phyloP scores from a whole-genome alignment of 2,888 invertebrate genomes.

The Peribatodes rhomboidaria region DNA sequence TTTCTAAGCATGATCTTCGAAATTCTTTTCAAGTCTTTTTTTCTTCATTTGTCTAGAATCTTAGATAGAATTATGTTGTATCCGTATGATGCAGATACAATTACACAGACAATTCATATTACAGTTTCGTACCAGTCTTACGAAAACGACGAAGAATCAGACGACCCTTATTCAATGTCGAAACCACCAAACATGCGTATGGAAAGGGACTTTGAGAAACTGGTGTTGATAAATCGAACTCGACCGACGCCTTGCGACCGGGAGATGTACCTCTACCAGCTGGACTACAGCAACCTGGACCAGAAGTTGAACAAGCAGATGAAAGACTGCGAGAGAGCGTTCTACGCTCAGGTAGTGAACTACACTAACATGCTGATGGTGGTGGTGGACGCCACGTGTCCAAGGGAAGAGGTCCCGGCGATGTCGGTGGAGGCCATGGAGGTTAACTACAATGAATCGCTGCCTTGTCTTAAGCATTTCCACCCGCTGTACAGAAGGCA shows the following conservation, averaged over 20 bases:
- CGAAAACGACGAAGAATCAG: slow-evolving; percentile 82
- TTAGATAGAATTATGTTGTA: not conserved
- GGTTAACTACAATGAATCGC: slow-evolving; percentile 86
- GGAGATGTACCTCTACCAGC: slow-evolving; percentile 87
- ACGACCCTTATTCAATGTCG: slow-evolving; percentile 67
- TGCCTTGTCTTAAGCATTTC: slow-evolving; percentile 87
- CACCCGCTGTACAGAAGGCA: slow-evolving; percentile 88
- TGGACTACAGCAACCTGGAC: slow-evolving; percentile 79
- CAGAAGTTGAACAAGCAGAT: slow-evolving; percentile 81
- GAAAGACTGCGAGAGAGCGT: slow-evolving; percentile 85
- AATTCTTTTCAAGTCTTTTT: not conserved
- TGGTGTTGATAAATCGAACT: slow-evolving; percentile 91
- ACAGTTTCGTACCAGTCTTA: slow-evolving; percentile 76
- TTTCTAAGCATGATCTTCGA: slow-evolving; percentile 15
- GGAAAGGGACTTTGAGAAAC: slow-evolving; percentile 88
- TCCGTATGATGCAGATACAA: not conserved
- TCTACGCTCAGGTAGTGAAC: slow-evolving; percentile 91
- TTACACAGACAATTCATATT: slow-evolving; percentile 34
- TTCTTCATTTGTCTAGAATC: not conserved
- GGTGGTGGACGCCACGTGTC: slow-evolving; percentile 90
- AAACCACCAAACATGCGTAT: slow-evolving; percentile 74
- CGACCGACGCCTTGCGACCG: slow-evolving; percentile 95
- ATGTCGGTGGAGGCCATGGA: slow-evolving; percentile 77
- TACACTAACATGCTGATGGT: slow-evolving; percentile 92
- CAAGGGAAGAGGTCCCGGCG: slow-evolving; percentile 76